These are phyloP conservation scores for Cheilosia soror DNA, from an alignment of 2,888 invertebrate genomes.

Conservation along the genomic window DNA sequence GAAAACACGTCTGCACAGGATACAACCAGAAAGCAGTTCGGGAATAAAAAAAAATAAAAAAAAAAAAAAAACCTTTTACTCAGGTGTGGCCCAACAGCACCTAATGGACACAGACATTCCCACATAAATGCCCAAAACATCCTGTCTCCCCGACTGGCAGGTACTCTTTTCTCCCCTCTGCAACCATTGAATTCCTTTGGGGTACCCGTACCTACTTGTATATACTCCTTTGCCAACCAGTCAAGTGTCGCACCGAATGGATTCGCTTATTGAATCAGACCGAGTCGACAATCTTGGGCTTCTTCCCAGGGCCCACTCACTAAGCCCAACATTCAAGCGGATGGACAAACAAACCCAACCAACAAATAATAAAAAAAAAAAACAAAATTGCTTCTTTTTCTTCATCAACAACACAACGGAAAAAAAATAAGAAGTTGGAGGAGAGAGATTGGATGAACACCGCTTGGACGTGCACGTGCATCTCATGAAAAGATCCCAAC, in stretches of 20 bases:
- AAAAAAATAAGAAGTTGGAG: constrained; percentile 59
- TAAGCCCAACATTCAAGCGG: constrained; percentile 61
- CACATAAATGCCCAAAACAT: constrained; percentile 70
- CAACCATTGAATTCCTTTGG: constrained; percentile 58
- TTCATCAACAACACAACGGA: constrained; percentile 51
- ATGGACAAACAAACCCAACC: constrained; percentile 68
- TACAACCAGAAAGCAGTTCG: constrained; percentile 11
- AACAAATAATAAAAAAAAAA: constrained; percentile 11
- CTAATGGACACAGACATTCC: constrained; percentile 75
- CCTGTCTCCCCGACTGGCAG: constrained; percentile 67
- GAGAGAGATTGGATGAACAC: constrained; percentile 70
- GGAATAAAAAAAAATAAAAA: neutral
- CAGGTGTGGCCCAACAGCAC: constrained; percentile 75
- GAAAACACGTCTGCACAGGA: constrained; percentile 47
- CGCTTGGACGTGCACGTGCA: constrained; percentile 75
- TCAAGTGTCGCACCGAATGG: constrained; percentile 74
- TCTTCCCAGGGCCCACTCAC: constrained; percentile 74
- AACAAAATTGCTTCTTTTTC: constrained; percentile 34
- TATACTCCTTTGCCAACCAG: constrained; percentile 16
- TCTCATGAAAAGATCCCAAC: constrained; percentile 75
- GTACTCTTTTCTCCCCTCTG: constrained; percentile 34
- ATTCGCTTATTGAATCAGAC: constrained; percentile 71
- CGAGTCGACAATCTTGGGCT: constrained; percentile 43
- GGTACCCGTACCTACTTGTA: constrained; percentile 29
- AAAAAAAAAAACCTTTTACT: constrained; percentile 42